Evolutionary conservation across 92 coral and sea anemone species (phyloP), one percentile per base, ranked within the genome.

Genomic region (Pocillopora meandrina): DNA sequence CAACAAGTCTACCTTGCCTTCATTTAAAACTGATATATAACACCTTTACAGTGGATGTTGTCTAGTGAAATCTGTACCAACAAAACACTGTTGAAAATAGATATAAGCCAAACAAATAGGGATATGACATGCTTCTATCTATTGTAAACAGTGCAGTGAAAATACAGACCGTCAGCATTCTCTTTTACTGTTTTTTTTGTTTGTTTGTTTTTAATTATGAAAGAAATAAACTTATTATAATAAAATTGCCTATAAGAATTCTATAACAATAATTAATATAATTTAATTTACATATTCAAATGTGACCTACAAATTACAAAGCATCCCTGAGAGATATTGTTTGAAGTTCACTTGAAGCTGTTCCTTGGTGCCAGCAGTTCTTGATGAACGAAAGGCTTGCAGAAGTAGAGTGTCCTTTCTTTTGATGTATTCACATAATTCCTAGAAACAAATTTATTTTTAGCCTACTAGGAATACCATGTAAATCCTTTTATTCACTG

Each of bases 321-420:
- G 86, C 84, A 96, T 83, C 58, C 95, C 96, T 34, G 95, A 90
- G 55, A 96, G 84, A 82, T 96, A 96, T 86, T 96, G 99, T 87
- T 93, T 89, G 90, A 96, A 95, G 79, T 94, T 95, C 55, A 91
- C 90, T 84, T 84, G 90, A 55, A 94, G 90, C 71, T 94, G 98
- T 71, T 85, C 87, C 67, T 36, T 89, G 36, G 95, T 92, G 61
- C 94, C 89, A 57, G 99, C 95, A 83, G 92, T 88, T 71, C 90
- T 94, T 26, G 98, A 87, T 65, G 99, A 87, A 64, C 99, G 98
- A 84, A 87, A 96, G 14, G 99, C 98, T 89, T 96, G 95, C 49
- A 96, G 86, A 12, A 96, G 94, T 78, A 96, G 85, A 57, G 98
- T 87, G 95, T 96, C 99, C 52, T 85, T 89, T 81, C 92, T 95